A percentile compares a stretch with the other conserved stretches of the same genome.
Evolutionary conservation across 2,113 vertebrate genomes (phyloP).

Genomic region (Nerophis lumbriciformis): DNA sequence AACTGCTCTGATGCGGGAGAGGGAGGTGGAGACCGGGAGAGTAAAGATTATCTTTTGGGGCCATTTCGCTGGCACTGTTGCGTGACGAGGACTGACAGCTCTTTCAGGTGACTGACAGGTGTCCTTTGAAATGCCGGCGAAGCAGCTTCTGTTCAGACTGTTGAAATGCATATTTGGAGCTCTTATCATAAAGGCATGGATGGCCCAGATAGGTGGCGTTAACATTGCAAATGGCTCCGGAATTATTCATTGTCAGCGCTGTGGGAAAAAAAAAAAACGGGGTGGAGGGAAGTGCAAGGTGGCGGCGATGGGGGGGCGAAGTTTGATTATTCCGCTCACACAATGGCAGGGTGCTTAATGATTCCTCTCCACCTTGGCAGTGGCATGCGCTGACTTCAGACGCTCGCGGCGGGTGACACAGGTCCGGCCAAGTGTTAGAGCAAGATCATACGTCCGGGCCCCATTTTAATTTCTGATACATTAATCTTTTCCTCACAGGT

Average conservation of each 20-base stretch:
- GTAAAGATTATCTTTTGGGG: slow-evolving; percentile 95
- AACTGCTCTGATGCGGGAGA: slow-evolving; percentile 87
- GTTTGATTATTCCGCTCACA: slow-evolving; percentile 99
- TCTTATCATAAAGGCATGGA: slow-evolving; percentile 99
- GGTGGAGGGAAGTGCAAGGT: background rate
- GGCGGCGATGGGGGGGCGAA: slow-evolving; percentile 56
- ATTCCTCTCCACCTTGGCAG: slow-evolving; percentile 97
- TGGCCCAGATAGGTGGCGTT: slow-evolving; percentile 99
- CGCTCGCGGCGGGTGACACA: slow-evolving; percentile 88
- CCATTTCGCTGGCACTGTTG: slow-evolving; percentile 85
- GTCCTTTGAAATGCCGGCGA: slow-evolving; percentile 98
- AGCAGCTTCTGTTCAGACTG: slow-evolving; percentile 93
- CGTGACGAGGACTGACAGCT: slow-evolving; percentile 93
- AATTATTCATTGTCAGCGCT: slow-evolving; percentile 99
- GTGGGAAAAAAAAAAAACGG: slow-evolving; percentile 64
- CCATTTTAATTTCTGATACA: slow-evolving; percentile 99
- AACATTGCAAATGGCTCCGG: slow-evolving; percentile 99
- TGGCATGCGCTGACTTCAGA: slow-evolving; percentile 92
- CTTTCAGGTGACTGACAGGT: slow-evolving; percentile 99
- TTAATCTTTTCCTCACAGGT: slow-evolving; percentile 99
- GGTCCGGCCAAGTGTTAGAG: slow-evolving; percentile 99
- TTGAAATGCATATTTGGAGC: slow-evolving; percentile 99
- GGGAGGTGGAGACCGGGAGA: slow-evolving; percentile 76
- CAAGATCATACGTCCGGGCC: slow-evolving; percentile 97
- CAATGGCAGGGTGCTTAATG: slow-evolving; percentile 97